Evolutionary conservation across 2,888 invertebrate species (phyloP).

Genomic region (Lepidocyrtoides sp.): DNA sequence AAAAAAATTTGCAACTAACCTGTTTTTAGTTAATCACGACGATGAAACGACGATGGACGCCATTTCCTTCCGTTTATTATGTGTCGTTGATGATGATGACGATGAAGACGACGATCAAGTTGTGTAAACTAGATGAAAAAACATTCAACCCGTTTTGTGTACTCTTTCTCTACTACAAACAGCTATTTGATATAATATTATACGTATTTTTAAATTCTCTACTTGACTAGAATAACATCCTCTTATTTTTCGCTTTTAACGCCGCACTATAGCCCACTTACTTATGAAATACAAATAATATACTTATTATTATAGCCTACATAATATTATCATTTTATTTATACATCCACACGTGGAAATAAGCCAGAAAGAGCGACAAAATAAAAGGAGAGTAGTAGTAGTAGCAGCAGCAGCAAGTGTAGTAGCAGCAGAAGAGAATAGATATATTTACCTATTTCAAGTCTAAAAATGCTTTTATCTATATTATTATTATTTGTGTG

Average conservation of each 20-base stretch:
- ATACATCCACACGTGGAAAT: constrained; percentile 83
- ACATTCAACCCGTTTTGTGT: constrained; percentile 55
- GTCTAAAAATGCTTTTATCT: not conserved
- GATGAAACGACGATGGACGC: constrained; percentile 70
- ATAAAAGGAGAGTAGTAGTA: constrained; percentile 12
- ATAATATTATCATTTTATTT: constrained; percentile 47
- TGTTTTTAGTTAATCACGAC: constrained; percentile 57
- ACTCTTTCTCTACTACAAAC: constrained; percentile 55
- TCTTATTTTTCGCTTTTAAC: constrained; percentile 1
- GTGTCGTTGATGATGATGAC: not conserved
- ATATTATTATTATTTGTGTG: not conserved
- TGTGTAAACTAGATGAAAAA: constrained; percentile 53
- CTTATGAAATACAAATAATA: not conserved
- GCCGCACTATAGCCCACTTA: constrained; percentile 77
- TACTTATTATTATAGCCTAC: not conserved
- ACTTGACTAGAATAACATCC: not conserved
- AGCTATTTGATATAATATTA: not conserved
- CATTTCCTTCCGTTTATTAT: constrained; percentile 74
- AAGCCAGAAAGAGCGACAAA: constrained; percentile 74
- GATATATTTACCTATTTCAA: not conserved
- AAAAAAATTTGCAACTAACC: constrained; percentile 55
- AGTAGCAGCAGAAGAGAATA: not conserved
- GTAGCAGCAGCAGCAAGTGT: no score
- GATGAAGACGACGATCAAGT: not conserved
- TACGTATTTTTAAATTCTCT: constrained; percentile 23